phyloP scores from a whole-genome alignment of 2,888 invertebrate species.

The Tipula unca region DNA sequence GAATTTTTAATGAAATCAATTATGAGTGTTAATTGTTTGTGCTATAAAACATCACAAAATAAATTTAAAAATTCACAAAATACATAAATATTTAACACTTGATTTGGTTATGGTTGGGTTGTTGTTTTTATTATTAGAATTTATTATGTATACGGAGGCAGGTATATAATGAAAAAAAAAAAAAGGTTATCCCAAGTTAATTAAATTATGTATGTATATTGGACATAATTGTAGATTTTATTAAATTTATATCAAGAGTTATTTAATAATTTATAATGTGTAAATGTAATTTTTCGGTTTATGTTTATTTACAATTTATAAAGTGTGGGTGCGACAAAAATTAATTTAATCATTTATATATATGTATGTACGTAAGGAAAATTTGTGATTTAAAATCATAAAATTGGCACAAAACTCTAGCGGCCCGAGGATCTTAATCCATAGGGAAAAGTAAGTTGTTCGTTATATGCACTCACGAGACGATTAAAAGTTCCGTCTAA shows the following conservation, averaged over 20 bases:
- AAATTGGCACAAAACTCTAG: too few relatives aligned
- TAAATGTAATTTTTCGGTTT: not conserved
- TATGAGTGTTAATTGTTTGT: constrained; percentile 8
- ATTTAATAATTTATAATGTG: not conserved
- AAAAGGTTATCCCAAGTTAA: not conserved
- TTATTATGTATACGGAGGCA: not conserved
- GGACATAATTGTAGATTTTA: not conserved
- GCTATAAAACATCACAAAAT: not conserved
- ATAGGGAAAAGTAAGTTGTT: too few relatives aligned
- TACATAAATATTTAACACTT: not conserved
- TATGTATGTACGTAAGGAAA: too few relatives aligned
- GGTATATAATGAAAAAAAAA: not conserved
- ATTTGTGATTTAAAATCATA: too few relatives aligned
- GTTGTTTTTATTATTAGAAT: not conserved
- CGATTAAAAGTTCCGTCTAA: too few relatives aligned
- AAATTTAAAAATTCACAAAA: not conserved
- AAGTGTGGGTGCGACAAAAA: too few relatives aligned
- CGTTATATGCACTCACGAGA: too few relatives aligned
- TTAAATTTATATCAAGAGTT: not conserved
- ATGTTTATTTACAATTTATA: not conserved
- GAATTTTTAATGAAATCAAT: constrained; percentile 8
- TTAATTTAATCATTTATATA: too few relatives aligned
- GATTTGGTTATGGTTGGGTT: not conserved
- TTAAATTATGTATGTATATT: not conserved
- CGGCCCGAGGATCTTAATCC: too few relatives aligned